phyloP scores from a whole-genome alignment of 2,888 invertebrate species.

The Cyaniris semiargus region DNA sequence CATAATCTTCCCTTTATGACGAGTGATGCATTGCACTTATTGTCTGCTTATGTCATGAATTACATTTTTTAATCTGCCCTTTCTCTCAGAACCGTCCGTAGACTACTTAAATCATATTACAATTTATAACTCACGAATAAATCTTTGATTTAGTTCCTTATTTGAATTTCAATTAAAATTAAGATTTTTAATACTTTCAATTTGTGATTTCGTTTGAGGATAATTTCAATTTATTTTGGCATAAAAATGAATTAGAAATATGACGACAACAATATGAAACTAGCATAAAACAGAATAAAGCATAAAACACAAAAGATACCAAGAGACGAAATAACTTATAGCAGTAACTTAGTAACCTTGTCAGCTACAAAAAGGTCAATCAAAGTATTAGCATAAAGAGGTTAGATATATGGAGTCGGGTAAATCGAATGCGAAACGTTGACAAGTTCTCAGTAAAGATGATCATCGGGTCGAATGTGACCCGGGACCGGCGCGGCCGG shows the following conservation, averaged over 20 bases:
- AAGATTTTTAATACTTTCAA: background rate
- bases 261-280: background rate
- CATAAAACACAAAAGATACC: background rate
- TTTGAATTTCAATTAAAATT: background rate
- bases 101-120: slow-evolving; percentile 35
- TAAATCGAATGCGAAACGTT: slow-evolving; percentile 10
- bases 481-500: slow-evolving; percentile 6
- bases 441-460: slow-evolving; percentile 8
- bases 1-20: slow-evolving; percentile 76
- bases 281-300: background rate
- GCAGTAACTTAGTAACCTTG: slow-evolving; percentile 5
- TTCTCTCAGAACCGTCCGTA: slow-evolving; percentile 35
- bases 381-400: slow-evolving; percentile 10
- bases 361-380: slow-evolving; percentile 26
- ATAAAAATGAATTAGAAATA: no score
- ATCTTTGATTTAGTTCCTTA: background rate
- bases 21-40: slow-evolving; percentile 74
- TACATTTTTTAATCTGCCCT: slow-evolving; percentile 45
- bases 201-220: background rate
- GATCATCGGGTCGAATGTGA: slow-evolving; percentile 18
- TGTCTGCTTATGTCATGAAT: slow-evolving; percentile 65
- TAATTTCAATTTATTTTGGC: no score
- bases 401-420: slow-evolving; percentile 16
- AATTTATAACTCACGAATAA: background rate
- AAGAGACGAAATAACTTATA: background rate